Conservation (phyloP, 2,113 vertebrate species). For the Eudorcas thomsonii region DNA sequence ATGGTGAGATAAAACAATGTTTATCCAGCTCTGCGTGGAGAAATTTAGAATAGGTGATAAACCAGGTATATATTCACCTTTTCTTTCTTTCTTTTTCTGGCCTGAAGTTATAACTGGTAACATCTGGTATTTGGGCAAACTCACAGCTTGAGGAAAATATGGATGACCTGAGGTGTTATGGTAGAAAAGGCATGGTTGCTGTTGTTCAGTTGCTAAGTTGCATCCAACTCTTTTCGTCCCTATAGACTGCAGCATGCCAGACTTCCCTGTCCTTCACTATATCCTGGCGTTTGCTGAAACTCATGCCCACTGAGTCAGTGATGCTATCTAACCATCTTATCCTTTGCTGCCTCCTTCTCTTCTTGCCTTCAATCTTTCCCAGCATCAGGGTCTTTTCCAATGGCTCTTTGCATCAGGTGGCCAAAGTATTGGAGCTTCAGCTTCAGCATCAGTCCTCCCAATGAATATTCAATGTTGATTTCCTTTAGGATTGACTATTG, state of each 20-base stretch:
- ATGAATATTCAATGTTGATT: background rate
- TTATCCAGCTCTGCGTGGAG: background rate
- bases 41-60: background rate
- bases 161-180: background rate
- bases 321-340: background rate
- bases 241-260: background rate
- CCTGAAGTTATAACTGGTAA: background rate
- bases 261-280: background rate
- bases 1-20: background rate
- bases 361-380: background rate
- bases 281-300: background rate
- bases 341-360: background rate
- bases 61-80: background rate
- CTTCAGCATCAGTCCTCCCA: background rate
- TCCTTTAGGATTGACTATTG: background rate
- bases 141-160: background rate
- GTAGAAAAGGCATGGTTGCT: background rate
- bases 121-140: background rate
- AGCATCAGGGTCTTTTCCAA: background rate
- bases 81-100: background rate
- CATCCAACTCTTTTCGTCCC: background rate
- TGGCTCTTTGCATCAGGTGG: background rate
- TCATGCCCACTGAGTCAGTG: background rate
- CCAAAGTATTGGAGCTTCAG: background rate
- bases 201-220: background rate